phyloP scores from a whole-genome alignment of 2,888 invertebrate genomes.

The Trachelus iudaicus region DNA sequence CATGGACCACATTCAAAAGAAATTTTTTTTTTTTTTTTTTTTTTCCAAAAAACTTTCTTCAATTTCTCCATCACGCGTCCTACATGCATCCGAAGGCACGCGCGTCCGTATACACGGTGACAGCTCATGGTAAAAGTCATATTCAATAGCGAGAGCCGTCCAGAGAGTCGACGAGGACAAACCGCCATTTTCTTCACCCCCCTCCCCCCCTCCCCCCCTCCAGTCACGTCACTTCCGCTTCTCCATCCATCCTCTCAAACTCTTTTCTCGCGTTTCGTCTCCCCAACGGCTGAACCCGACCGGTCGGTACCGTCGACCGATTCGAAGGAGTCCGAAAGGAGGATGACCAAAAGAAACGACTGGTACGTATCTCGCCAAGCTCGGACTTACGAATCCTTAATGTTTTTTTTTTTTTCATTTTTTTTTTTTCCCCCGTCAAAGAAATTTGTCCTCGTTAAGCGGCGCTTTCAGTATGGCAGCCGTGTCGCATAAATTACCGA shows the following conservation, averaged over 20 bases:
- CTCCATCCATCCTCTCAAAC: not conserved
- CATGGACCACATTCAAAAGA: not conserved
- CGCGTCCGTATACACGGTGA: not conserved
- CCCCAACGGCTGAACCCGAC: not conserved
- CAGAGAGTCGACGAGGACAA: not conserved
- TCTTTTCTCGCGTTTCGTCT: not conserved
- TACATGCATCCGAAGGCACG: not conserved
- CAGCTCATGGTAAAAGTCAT: not conserved
- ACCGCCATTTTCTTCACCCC: conserved; percentile 18
- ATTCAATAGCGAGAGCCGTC: not conserved
- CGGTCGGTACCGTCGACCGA: not conserved
- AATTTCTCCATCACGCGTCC: not conserved
- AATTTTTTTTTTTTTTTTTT: not conserved
- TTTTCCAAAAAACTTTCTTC: not conserved
- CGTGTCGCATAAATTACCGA: conserved; percentile 32
- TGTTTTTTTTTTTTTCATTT: not conserved
- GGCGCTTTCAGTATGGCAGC: conserved; percentile 25
- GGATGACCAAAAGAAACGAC: not conserved
- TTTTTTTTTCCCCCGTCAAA: conserved; percentile 30
- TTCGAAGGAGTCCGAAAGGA: not conserved
- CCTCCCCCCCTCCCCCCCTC: too few relatives aligned
- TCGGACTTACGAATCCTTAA: not conserved
- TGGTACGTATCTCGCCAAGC: not conserved
- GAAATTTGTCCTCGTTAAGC: conserved; percentile 33
- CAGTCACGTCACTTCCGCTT: not conserved